These are phyloP conservation scores for Nematopogon swammerdamellus DNA, from an alignment of 2,888 invertebrate genomes.

Conservation along the genomic window DNA sequence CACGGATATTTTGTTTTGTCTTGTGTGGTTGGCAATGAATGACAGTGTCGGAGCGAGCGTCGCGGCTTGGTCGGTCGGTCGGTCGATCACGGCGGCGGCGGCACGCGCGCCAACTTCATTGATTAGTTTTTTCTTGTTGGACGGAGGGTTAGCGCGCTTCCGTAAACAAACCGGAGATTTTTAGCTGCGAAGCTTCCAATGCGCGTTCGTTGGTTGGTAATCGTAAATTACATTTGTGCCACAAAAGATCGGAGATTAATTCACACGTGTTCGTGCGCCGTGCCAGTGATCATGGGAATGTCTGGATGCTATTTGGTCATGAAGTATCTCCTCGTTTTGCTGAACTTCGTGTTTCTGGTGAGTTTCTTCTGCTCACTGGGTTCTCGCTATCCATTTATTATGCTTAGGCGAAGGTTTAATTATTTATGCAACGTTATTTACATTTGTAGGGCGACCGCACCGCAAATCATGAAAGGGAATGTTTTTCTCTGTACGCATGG, in stretches of 20 bases:
- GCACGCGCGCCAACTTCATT: neutral
- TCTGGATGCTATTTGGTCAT: conserved; percentile 67
- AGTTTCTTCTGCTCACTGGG: too few species aligned
- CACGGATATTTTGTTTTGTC: too few species aligned
- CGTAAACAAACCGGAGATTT: neutral
- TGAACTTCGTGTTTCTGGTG: conserved; percentile 74
- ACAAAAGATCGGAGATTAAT: neutral
- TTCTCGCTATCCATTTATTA: too few species aligned
- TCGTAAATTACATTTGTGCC: neutral
- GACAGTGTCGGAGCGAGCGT: too few species aligned
- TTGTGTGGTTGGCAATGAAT: too few species aligned
- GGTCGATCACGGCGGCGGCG: too few species aligned
- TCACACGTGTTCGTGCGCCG: neutral
- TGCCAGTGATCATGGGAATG: conserved; percentile 54
- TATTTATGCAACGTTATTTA: too few species aligned
- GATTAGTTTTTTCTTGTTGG: neutral
- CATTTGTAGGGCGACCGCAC: too few species aligned
- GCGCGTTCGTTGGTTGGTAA: neutral
- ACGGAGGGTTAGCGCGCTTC: neutral
- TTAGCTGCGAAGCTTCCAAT: neutral
- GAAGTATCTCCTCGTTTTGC: conserved; percentile 68
- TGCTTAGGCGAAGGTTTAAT: too few species aligned
- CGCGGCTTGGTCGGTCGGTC: too few species aligned
- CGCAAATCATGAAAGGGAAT: too few species aligned
- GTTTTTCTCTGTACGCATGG: too few species aligned